Evolutionary conservation across 1,140 invertebrate species (phyloP), one percentile per base, ranked within the genome.

Genomic region (Macrosteles quadrilineatus): DNA sequence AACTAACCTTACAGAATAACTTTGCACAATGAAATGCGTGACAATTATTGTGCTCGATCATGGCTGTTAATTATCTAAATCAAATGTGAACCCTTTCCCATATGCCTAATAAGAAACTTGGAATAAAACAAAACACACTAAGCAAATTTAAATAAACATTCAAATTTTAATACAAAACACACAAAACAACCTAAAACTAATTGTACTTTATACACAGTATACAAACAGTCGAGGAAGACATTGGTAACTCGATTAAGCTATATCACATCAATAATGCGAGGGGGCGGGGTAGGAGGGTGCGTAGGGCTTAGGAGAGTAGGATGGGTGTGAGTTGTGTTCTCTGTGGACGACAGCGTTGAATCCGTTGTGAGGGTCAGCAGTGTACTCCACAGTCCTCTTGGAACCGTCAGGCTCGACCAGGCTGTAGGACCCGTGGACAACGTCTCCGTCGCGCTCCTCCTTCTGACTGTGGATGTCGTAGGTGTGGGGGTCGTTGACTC

Each of bases 401-500:
- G 71, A 64, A 59, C 75, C 75, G 45, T 75, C 73, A 4, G 73
- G 72, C 27, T 76, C 72, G 47, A 73, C 50, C 27, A 75, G 67
- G 63, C 71, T 68, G 78, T 80, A 68, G 77, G 76, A 17, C 75
- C 73, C 85, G 71, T 30, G 36, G 40, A 73, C 69, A 70, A 68
- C 74, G 59, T 82, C 80, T 27, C 83, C 80, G 68, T 84, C 81
- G 65, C 81, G 78, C 43, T 75, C 74, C 70, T 84, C 83, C 76
- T 79, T 79, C 68, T 84, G 82, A 36, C 72, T 76, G 68, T 85
- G 84, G 67, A 80, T 77, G 77, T 86, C 85, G 31, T 81, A 81
- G 4, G 83, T 85, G 55, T 80, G 75, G 4, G 80, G 80, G 69
- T 86, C 85, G 69, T 82, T 79, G 2, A 86, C 84, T n/a, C 79